Evolutionary conservation across 2,113 vertebrate species (phyloP), one percentile per base, ranked within the genome.

Genomic region (Sardina pilchardus): DNA sequence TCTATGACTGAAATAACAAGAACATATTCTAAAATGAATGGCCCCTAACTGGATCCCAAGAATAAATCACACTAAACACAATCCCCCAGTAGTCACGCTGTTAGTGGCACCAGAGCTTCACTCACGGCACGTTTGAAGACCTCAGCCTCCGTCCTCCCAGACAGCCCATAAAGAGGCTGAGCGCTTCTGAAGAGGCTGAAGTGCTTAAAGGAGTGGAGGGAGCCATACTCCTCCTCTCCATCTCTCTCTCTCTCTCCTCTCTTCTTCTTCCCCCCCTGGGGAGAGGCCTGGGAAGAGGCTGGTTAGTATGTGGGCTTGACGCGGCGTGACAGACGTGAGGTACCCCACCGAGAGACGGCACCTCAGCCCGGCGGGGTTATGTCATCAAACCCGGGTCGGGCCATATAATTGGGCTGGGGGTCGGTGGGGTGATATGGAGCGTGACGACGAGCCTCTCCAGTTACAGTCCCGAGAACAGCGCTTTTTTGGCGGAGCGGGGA

Each of bases 301-400:
- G 94, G 92, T 95, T 95, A 94, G 92, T 91, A 34, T 92, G 89
- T 89, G 75, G 88, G 85, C 89, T 88, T 93, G 94, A 94, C 94
- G 92, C 86, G 91, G 90, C 90, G 89, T 93, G 94, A 94, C 91
- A 89, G 93, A 94, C 93, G 93, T 86, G 90, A 91, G 88, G 89
- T 91, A 88, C 86, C 92, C 89, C 92, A 88, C 88, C 87, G 90
- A 90, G 92, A 89, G 90, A 88, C 82, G 67, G 78, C 88, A 93
- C 90, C 89, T 93, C 88, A 84, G 91, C 92, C 93, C 92, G 87
- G 91, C 88, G 82, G 93, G 95, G 95, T 95, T 95, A 94, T 93
- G 94, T 93, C 94, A 95, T 95, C 94, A 93, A 93, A 91, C 92
- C 90, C 34, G 86, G 93, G 93, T 94, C 94, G 94, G 71, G 92